phyloP scores from a whole-genome alignment of 2,113 vertebrate species.

The Aptenodytes patagonicus region DNA sequence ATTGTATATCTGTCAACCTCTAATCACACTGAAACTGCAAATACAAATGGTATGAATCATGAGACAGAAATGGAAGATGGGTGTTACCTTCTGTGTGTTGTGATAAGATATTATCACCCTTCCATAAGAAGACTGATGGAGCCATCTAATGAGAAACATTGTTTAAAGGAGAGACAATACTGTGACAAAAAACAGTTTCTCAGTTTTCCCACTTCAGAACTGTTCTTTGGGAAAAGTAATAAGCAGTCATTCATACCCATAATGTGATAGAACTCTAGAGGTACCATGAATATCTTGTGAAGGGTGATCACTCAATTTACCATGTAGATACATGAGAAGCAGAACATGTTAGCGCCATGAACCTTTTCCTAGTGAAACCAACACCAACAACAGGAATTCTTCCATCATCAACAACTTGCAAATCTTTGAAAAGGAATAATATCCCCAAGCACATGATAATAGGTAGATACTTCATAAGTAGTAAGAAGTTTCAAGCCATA shows the following conservation, averaged over 20 bases:
- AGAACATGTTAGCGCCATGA: background rate
- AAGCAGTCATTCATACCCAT: accelerated
- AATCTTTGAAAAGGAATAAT: background rate
- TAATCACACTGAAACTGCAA: background rate
- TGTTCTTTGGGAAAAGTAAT: background rate
- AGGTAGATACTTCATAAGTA: background rate
- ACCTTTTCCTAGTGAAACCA: background rate
- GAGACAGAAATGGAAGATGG: background rate
- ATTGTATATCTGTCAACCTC: background rate
- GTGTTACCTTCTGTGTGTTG: background rate
- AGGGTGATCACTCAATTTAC: background rate
- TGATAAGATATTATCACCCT: conserved; percentile 45
- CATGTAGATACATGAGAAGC: background rate
- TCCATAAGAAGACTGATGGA: conserved; percentile 40
- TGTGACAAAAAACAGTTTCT: background rate
- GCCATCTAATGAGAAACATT: background rate
- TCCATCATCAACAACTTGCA: background rate
- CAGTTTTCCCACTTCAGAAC: background rate
- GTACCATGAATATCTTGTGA: background rate
- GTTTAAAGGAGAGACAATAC: background rate
- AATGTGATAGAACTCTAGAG: background rate
- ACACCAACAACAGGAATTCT: background rate
- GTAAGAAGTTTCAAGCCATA: background rate
- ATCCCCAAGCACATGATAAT: background rate
- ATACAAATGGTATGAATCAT: conserved; percentile 15